Percentiles rank a stretch among this genome's conserved stretches.
Evolutionary conservation across 2,888 invertebrate species (phyloP).

Genomic region (Volucella inflata): DNA sequence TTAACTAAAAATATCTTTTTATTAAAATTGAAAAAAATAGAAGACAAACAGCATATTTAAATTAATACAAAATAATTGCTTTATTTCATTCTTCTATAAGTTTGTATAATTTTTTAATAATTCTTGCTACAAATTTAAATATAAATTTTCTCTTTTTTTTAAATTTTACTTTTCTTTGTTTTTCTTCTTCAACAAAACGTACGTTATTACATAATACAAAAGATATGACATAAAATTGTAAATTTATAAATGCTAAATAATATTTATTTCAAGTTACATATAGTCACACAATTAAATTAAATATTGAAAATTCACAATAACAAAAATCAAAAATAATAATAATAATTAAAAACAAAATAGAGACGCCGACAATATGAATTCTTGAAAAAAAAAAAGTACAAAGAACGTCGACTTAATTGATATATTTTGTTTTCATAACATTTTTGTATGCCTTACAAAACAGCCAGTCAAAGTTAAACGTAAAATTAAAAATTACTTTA

Average conservation of each 20-base stretch:
- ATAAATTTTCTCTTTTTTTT: slow-evolving; percentile 21
- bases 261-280: slow-evolving; percentile 6
- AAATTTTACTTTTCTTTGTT: neutral
- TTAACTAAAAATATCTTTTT: neutral
- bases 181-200: slow-evolving; percentile 28
- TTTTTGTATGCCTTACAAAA: slow-evolving; percentile 23
- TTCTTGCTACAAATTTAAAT: slow-evolving; percentile 63
- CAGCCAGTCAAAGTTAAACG: slow-evolving; percentile 41
- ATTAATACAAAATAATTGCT: slow-evolving; percentile 75
- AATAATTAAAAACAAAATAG: slow-evolving; percentile 23
- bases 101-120: slow-evolving; percentile 72
- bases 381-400: slow-evolving; percentile 13
- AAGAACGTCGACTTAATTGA: neutral
- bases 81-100: slow-evolving; percentile 64
- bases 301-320: neutral
- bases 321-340: neutral
- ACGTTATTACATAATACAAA: slow-evolving; percentile 24
- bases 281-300: slow-evolving; percentile 41
- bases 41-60: slow-evolving; percentile 19
- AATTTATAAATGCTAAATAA: slow-evolving; percentile 5
- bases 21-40: neutral
- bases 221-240: slow-evolving; percentile 16
- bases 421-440: neutral
- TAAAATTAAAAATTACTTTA: slow-evolving; percentile 7
- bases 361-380: slow-evolving; percentile 2